Conservation (phyloP, 2,113 vertebrate species). For the Cisticola juncidis region DNA sequence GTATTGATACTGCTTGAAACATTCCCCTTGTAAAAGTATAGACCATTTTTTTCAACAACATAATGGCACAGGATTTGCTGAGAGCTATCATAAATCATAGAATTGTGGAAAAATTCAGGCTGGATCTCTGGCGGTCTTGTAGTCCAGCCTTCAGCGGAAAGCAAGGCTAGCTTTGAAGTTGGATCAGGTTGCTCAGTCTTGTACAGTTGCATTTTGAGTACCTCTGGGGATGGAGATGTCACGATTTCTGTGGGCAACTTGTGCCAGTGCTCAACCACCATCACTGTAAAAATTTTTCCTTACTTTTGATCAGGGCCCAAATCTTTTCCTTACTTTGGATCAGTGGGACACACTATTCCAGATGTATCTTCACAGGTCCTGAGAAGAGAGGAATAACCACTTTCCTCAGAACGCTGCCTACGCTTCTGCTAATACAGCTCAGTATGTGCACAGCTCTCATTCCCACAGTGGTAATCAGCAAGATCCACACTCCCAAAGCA, state of each 20-base stretch:
- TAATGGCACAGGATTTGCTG: conserved; percentile 10
- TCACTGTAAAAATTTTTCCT: neutral
- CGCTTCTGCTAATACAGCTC: neutral
- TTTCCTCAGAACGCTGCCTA: neutral
- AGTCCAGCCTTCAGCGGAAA: neutral
- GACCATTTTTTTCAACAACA: neutral
- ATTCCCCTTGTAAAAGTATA: conserved; percentile 2
- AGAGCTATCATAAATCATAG: conserved; percentile 35
- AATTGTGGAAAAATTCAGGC: conserved; percentile 14
- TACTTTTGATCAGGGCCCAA: neutral
- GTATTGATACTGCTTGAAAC: conserved; percentile 15
- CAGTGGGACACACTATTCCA: neutral
- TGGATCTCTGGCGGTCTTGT: neutral
- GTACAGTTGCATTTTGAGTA: neutral
- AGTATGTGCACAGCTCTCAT: neutral
- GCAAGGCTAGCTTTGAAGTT: neutral
- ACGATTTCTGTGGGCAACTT: neutral
- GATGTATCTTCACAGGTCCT: neutral
- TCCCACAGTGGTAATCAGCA: accelerated
- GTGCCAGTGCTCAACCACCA: neutral
- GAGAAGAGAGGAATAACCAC: neutral
- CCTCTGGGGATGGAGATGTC: neutral
- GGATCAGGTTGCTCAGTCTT: neutral
- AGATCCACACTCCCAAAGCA: neutral
- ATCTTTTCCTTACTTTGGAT: neutral